Evolutionary conservation across 2,113 vertebrate species (phyloP).

Genomic region (Pedetes capensis): DNA sequence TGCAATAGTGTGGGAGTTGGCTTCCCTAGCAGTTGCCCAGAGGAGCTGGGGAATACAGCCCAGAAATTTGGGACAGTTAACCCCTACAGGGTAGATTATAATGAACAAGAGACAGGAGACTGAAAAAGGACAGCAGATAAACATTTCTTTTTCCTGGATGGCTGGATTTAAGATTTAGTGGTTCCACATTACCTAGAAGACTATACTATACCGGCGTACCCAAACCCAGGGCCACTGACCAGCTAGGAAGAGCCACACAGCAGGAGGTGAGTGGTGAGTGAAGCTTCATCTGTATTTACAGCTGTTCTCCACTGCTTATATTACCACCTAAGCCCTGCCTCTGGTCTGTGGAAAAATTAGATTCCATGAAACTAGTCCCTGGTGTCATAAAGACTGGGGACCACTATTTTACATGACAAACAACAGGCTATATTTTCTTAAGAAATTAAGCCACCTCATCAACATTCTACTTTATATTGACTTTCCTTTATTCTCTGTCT

Average conservation of each 20-base stretch:
- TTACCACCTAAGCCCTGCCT: no score
- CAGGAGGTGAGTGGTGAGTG: no score
- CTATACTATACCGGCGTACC: no score
- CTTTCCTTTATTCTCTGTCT: slow-evolving; percentile 14
- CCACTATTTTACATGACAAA: not conserved
- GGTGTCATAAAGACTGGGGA: no score
- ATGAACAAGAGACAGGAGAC: not conserved
- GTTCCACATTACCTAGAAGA: not conserved
- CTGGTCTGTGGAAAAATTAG: no score
- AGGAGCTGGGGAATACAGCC: not conserved
- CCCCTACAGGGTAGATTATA: not conserved
- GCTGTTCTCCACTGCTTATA: no score
- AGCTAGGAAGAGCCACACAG: no score
- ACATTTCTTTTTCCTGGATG: not conserved
- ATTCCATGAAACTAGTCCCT: no score
- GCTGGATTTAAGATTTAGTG: not conserved
- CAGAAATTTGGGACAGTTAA: slow-evolving; percentile 9
- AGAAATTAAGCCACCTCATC: not conserved
- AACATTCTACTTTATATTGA: not conserved
- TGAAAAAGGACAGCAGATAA: not conserved
- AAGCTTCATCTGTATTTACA: no score
- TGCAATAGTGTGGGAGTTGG: not conserved
- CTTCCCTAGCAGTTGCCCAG: not conserved
- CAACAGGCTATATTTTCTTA: not conserved
- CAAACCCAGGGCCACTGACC: no score